phyloP scores from a whole-genome alignment of 2,797 vertebrate genomes.

The Linurgus olivaceus region DNA sequence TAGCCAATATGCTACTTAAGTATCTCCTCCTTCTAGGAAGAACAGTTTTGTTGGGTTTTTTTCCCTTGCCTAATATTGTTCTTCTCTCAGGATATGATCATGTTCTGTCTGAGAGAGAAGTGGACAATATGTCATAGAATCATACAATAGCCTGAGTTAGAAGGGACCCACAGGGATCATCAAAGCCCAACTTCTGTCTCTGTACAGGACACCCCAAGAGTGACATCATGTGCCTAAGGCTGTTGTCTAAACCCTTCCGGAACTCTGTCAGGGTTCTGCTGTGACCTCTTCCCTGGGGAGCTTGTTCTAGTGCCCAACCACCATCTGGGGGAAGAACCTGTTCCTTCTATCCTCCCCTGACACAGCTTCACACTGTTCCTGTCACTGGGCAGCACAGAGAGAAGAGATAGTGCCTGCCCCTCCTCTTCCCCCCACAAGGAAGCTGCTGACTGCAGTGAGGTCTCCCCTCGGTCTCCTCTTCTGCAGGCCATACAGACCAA shows the following conservation, averaged over 20 bases:
- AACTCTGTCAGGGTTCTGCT: neutral
- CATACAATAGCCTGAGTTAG: neutral
- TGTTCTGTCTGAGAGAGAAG: neutral
- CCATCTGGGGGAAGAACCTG: neutral
- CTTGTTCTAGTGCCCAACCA: neutral
- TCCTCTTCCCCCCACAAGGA: neutral
- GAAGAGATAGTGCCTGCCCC: neutral
- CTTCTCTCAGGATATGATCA: neutral
- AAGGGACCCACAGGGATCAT: neutral
- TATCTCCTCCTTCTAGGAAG: neutral
- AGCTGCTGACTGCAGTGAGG: rapidly evolving
- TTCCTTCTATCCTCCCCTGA: neutral
- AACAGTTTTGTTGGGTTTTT: neutral
- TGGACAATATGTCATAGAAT: neutral
- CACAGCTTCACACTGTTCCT: rapidly evolving
- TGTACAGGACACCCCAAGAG: neutral
- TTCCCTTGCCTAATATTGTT: neutral
- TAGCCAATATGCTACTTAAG: neutral
- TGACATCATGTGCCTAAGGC: neutral
- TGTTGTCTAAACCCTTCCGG: neutral
- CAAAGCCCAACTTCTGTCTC: neutral
- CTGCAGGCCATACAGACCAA: neutral
- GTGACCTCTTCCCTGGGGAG: neutral
- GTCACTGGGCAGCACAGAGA: no score
- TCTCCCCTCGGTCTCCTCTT: neutral